phyloP scores from a whole-genome alignment of 1,140 invertebrate genomes.

The Trinorchestia longiramus region DNA sequence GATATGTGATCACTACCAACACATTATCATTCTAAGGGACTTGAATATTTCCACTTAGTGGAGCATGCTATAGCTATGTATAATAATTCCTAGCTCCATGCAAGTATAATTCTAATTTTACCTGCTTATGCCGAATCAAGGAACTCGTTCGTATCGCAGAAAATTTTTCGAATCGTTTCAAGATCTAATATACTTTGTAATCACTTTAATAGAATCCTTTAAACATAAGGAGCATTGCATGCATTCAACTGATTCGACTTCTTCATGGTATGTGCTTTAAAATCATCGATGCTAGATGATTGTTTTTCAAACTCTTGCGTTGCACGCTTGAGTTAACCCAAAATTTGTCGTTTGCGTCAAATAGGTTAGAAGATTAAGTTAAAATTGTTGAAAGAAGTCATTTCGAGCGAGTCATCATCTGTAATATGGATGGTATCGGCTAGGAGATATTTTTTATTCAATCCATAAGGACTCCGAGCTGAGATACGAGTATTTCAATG shows the following conservation, averaged over 20 bases:
- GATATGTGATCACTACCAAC: not conserved
- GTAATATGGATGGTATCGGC: conserved; percentile 6
- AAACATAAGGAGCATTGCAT: not conserved
- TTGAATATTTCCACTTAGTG: not conserved
- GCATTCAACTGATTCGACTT: not conserved
- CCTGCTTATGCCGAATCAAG: not conserved
- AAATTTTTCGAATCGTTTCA: not conserved
- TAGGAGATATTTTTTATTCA: not conserved
- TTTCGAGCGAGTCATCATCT: conserved; percentile 33
- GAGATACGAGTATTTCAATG: not conserved
- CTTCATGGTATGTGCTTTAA: not conserved
- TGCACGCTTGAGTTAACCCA: not conserved
- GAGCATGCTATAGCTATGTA: not conserved
- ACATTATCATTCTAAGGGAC: not conserved
- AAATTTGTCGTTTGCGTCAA: not conserved
- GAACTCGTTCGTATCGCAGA: not conserved
- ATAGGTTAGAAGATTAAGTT: not conserved
- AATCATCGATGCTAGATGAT: not conserved
- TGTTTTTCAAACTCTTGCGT: not conserved
- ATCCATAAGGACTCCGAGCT: not conserved
- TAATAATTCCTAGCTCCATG: not conserved
- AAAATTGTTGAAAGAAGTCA: not conserved
- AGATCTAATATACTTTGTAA: not conserved
- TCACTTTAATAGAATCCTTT: not conserved
- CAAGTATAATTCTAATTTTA: not conserved